phyloP scores from a whole-genome alignment of 2,113 vertebrate species.

The Cepphus grylle region DNA sequence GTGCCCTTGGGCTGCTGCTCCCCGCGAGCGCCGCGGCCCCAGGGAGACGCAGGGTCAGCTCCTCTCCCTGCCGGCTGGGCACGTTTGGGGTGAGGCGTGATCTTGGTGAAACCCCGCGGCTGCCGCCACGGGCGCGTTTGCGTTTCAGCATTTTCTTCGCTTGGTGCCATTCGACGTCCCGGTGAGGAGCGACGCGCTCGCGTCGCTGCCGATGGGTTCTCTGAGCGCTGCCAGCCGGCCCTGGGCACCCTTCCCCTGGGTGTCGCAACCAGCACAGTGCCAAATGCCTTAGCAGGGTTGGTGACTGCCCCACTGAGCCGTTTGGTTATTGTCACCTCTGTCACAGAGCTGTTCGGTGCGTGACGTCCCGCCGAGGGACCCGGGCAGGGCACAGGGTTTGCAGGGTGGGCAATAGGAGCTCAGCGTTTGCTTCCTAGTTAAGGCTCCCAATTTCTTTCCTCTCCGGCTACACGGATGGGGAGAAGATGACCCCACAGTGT shows the following conservation, averaged over 20 bases:
- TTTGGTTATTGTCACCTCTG: neutral
- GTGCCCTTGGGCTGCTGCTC: fast-evolving
- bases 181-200: fast-evolving
- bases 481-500: fast-evolving
- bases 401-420: too few relatives aligned
- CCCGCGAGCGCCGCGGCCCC: fast-evolving
- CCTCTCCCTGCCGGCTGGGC: neutral
- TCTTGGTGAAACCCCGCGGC: neutral
- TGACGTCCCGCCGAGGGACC: neutral
- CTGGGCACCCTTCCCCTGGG: neutral
- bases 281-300: neutral
- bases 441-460: neutral
- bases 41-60: neutral
- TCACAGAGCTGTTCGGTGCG: neutral
- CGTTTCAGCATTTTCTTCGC: neutral
- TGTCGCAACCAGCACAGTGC: neutral
- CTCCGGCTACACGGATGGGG: neutral
- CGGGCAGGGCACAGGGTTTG: neutral
- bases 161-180: neutral
- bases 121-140: fast-evolving
- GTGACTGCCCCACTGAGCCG: neutral
- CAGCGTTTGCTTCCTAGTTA: neutral
- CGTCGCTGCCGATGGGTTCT: neutral
- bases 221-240: neutral
- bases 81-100: fast-evolving